A percentile compares a stretch with the other conserved stretches of the same genome.
These are phyloP conservation scores for Torymus tubicola DNA, from an alignment of 2,888 invertebrate genomes.

Conservation along the genomic window DNA sequence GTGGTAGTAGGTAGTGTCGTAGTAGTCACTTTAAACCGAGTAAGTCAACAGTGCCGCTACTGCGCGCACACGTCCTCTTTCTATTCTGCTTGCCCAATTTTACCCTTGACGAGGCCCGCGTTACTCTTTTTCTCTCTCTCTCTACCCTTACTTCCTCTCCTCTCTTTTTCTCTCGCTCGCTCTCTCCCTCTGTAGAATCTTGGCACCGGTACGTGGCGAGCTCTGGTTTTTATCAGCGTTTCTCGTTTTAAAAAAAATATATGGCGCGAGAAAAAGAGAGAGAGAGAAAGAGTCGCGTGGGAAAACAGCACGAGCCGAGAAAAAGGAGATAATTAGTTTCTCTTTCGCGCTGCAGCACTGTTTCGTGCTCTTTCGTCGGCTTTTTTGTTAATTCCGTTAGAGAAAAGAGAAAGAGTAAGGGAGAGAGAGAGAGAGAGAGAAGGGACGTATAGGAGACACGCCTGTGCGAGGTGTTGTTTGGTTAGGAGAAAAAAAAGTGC, in stretches of 20 bases:
- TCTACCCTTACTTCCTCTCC: not conserved
- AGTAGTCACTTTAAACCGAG: slow-evolving; percentile 39
- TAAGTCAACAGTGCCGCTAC: slow-evolving; percentile 38
- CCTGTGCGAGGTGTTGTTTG: too few species aligned
- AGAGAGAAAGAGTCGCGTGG: too few species aligned
- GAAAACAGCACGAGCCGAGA: not conserved
- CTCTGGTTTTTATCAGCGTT: slow-evolving; percentile 10
- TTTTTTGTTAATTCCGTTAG: not conserved
- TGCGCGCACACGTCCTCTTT: slow-evolving; percentile 23
- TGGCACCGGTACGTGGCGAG: slow-evolving; percentile 22
- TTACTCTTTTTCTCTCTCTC: slow-evolving; percentile 2
- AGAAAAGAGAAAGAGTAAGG: not conserved
- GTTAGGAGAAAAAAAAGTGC: too few species aligned
- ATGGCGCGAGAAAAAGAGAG: too few species aligned
- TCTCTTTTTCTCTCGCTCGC: not conserved
- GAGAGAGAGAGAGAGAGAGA: too few species aligned
- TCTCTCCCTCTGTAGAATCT: slow-evolving; percentile 23
- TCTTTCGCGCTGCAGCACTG: not conserved
- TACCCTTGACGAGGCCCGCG: slow-evolving; percentile 46
- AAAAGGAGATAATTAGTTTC: slow-evolving; percentile 38
- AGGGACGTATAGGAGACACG: too few species aligned
- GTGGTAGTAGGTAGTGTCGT: too few species aligned
- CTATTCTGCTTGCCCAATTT: slow-evolving; percentile 41
- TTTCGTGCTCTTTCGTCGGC: not conserved
- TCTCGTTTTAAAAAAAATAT: slow-evolving; percentile 19